These are phyloP conservation scores for Kryptopterus vitreolus DNA, from an alignment of 2,797 vertebrate genomes.

Conservation along the genomic window DNA sequence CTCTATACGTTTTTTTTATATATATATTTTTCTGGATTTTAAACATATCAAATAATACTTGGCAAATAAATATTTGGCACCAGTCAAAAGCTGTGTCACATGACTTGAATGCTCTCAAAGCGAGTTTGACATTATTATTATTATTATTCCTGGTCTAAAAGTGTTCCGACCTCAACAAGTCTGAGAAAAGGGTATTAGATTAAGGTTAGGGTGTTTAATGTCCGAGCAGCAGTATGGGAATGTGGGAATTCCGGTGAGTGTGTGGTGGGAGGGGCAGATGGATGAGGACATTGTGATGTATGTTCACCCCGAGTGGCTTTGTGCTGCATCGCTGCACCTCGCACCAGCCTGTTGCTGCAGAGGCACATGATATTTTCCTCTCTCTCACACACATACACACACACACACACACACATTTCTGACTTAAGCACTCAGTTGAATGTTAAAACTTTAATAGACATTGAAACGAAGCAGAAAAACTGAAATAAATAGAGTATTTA, in stretches of 20 bases:
- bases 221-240: constrained; percentile 68
- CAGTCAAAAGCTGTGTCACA: background rate
- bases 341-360: constrained; percentile 45
- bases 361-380: constrained; percentile 60
- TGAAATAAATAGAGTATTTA: no score
- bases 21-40: no score
- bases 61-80: background rate
- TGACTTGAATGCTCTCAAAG: background rate
- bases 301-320: constrained; percentile 55
- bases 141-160: no score
- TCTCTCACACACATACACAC: constrained; percentile 20
- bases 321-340: constrained; percentile 64
- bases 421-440: no score
- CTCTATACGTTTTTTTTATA: no score
- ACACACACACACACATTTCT: constrained; percentile 16
- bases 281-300: constrained; percentile 62
- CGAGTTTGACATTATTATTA: no score
- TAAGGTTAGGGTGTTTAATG: background rate
- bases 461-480: no score
- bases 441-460: no score
- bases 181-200: background rate
- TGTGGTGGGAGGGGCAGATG: constrained; percentile 37
- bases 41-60: no score
- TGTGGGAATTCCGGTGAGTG: constrained; percentile 56
- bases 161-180: background rate